Percentiles rank a stretch among this genome's conserved stretches.
Conservation (phyloP, 2,888 invertebrate genomes). For the Sepioteuthis lessoniana region DNA sequence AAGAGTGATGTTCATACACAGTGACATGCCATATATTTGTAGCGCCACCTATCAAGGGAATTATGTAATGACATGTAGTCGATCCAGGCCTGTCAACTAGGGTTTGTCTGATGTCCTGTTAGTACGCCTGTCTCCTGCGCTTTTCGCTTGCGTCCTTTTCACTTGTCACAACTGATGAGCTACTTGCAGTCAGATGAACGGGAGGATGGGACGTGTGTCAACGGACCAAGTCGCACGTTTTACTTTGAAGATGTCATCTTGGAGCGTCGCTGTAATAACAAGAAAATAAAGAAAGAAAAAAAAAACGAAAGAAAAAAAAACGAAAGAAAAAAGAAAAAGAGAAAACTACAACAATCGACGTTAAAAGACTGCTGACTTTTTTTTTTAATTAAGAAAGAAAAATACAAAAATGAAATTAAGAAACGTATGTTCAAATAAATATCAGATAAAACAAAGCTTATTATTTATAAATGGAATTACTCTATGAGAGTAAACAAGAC, state of each 20-base stretch:
- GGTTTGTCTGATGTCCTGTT: not conserved
- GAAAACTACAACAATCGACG: no score
- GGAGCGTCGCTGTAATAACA: not conserved
- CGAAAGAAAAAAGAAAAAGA: not conserved
- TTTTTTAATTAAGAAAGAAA: no score
- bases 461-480: no score
- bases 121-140: not conserved
- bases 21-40: slow-evolving; percentile 13
- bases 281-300: not conserved
- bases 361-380: no score
- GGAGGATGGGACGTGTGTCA: not conserved
- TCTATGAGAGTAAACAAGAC: no score
- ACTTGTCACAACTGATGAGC: slow-evolving; percentile 9
- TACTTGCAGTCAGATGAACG: not conserved
- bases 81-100: not conserved
- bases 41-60: slow-evolving; percentile 20
- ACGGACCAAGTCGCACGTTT: not conserved
- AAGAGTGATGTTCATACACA: not conserved
- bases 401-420: no score
- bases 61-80: not conserved
- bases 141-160: not conserved
- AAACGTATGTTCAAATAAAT: no score
- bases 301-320: not conserved
- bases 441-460: no score
- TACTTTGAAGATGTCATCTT: not conserved